phyloP scores from a whole-genome alignment of 37 sponge, comb jelly and placozoan species.

The Diacarnus erythraeanus region DNA sequence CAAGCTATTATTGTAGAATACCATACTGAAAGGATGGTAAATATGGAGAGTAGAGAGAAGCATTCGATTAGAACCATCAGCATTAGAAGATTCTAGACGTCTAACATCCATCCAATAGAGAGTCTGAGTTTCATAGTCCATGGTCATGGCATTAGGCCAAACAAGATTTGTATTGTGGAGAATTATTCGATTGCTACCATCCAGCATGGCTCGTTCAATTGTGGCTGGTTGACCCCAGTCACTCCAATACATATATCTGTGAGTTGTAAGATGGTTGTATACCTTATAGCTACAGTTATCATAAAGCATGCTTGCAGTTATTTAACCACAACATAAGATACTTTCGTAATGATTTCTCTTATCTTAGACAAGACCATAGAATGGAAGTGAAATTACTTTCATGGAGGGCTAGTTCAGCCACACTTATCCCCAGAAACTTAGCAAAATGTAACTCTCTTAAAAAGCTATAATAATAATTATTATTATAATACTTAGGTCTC shows the following conservation, averaged over 20 bases:
- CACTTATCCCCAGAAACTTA: no score
- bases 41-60: background rate
- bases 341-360: no score
- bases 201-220: constrained; percentile 43
- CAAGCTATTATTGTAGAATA: background rate
- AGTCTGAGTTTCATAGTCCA: constrained; percentile 53
- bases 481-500: no score
- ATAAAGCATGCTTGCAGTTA: no score
- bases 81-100: constrained; percentile 35
- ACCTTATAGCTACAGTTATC: no score
- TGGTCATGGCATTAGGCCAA: constrained; percentile 65
- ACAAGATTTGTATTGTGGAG: constrained; percentile 19
- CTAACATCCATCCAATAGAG: constrained; percentile 82
- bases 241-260: constrained; percentile 69
- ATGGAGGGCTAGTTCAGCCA: no score
- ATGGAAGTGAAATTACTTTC: no score
- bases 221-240: constrained; percentile 45
- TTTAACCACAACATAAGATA: no score
- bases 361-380: no score
- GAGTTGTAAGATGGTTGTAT: no score
- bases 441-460: no score
- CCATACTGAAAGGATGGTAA: constrained; percentile 1
- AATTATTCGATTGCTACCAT: constrained; percentile 27
- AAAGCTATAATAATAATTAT: no score
- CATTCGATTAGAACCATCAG: constrained; percentile 47